Base-by-base conservation (phyloP, 2,113 vertebrate species). In the Tetraodon nigroviridis region DNA sequence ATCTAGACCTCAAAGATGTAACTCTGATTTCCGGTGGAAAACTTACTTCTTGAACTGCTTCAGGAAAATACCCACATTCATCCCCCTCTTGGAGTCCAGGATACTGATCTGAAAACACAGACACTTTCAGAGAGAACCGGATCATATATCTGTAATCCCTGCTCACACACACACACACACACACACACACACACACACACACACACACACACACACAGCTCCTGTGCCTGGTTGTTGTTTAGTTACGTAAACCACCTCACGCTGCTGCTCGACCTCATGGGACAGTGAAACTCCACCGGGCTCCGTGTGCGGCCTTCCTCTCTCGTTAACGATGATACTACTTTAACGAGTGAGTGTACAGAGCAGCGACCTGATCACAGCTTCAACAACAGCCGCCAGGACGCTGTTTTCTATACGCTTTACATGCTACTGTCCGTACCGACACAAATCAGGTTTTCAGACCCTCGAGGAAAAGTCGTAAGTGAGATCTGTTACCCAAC, bases 11-110 rank as follows among this genome's bases (percentile, higher is more conserved):
- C 32, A 37, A 37, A 37, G 32, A 37, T 37, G 32, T 37, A 37
- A 37, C 10, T 37, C n/a, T 13, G 15, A 7, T 46, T n/a, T n/a
- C 66, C 15, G 11, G 18, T n/a, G 24, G 27, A 42, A 20, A 15
- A 85, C 95, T 94, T 93, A 98, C 96, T 92, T 97, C 88, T 97
- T 98, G 83, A 98, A 97, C 71, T 98, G 96, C 75, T 95, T 98
- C 72, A 98, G 93, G 86, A 97, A 97, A 88, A 98, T 98, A 15
- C 94, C 96, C 84, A 97, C 89, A 53, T 98, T 98, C 95, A 98
- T 98, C 66, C 91, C 95, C 79, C 95, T 92, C 83, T 98, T 98
- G 71, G 95, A 92, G 88, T 97, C 95, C 83, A 98, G 89, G 86
- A 98, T 90, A 77, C 91, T 92, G 88, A 97, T 84, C 96, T 97